These are phyloP conservation scores for Amiota communis DNA, from an alignment of 2,888 invertebrate genomes.

Conservation along the genomic window DNA sequence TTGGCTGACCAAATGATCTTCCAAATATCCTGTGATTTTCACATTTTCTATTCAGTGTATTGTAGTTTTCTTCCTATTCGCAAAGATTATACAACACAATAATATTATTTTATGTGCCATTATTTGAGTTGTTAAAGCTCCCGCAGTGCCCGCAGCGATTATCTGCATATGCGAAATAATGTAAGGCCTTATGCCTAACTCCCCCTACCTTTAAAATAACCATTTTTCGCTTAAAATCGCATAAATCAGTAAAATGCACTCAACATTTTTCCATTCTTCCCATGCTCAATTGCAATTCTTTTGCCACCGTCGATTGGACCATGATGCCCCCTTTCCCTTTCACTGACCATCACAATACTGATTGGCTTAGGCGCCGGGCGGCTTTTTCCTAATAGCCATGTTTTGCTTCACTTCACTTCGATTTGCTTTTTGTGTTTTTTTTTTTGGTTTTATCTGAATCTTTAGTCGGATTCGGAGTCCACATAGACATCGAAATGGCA, in stretches of 20 bases:
- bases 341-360: not conserved
- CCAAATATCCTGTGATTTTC: not conserved
- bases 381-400: slow-evolving; percentile 9
- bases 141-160: slow-evolving; percentile 22
- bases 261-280: slow-evolving; percentile 4
- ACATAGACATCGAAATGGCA: not conserved
- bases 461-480: not conserved
- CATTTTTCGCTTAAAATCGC: slow-evolving; percentile 1
- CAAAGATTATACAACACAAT: slow-evolving; percentile 49
- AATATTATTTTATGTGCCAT: slow-evolving; percentile 66
- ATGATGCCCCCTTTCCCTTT: no score
- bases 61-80: not conserved
- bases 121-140: slow-evolving; percentile 49
- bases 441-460: slow-evolving; percentile 5
- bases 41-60: not conserved
- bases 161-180: no score
- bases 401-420: not conserved
- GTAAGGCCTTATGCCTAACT: not conserved
- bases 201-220: not conserved
- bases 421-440: not conserved
- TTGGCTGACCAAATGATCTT: no score
- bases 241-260: slow-evolving; percentile 11
- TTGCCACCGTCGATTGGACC: slow-evolving; percentile 2
- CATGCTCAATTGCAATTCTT: not conserved
- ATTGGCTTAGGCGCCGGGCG: slow-evolving; percentile 5